Evolutionary conservation across 2,113 vertebrate genomes (phyloP), one percentile per base, ranked within the genome.

Genomic region (Apodemus speciosus): DNA sequence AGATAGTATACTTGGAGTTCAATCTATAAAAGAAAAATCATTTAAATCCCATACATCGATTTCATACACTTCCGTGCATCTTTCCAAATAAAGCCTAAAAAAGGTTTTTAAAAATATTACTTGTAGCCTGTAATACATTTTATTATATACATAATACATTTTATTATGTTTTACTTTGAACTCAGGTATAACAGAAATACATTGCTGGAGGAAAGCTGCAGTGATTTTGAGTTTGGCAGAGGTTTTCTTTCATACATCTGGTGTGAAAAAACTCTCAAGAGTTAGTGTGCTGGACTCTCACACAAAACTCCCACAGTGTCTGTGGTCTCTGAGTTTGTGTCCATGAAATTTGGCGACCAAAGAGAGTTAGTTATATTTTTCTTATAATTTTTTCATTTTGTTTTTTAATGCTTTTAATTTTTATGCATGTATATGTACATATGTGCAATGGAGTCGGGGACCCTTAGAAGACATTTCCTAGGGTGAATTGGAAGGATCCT

Each of bases 71-170:
- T 89, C 30, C 6, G 72, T 53, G 53, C 6, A 76, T 30, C 7
- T 80, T 94, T 40, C 72, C n/a, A 91, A 89, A 53, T 91, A 77
- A 89, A 38, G 76, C 35, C 38, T 75, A 6, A 85, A 11, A 85
- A 11, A 27, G 5, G 77, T 53, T 85, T 85, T 49, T 6, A 73
- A 92, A 92, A 94, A 91, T 79, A 46, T 43, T 86, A 35, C 14
- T 10, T 62, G 23, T 20, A 83, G 32, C 35, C 85, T 91, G 89
- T 72, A 79, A 11, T 3, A 15, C 2, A 84, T 21, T 32, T 68
- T 23, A 81, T 13, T 83, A 7, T 2, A n/a, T n/a, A n/a, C n/a
- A n/a, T n/a, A n/a, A n/a, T 86, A 15, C 2, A 84, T 21, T 32
- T 68, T 23, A 81, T 13, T 83, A 7, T 2, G 86, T 18, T 32